Evolutionary conservation across 2,113 vertebrate genomes (phyloP), one percentile per base, ranked within the genome.

Genomic region (Aptenodytes forsteri): DNA sequence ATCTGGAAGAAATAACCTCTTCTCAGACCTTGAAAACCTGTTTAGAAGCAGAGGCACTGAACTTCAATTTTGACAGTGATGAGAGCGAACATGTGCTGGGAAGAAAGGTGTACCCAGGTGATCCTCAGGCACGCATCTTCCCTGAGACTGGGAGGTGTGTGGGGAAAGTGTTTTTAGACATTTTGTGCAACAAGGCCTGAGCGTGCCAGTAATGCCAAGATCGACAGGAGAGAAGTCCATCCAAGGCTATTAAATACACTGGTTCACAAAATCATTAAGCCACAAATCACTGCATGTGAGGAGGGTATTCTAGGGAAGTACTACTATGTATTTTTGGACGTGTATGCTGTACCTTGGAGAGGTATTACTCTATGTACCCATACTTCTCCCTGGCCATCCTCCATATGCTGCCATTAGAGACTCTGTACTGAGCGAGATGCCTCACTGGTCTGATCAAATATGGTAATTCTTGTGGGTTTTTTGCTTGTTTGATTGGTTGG

Each of bases 151-250:
- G 22, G 15, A 47, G 16, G 5, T n/a, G 11, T 44, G 5, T 23
- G 11, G 7, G 27, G 9, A 87, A 85, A 65, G 22, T 1, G 0
- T 13, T 91, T 79, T 86, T 34, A 70, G 38, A 30, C 17, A 26
- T 50, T 81, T 90, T 59, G 26, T 73, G 58, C 32, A 58, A n/a
- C 42, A 50, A 49, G 22, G 7, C 19, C 55, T 66, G 46, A 49
- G 7, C 0, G 0, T 32, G 54, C 6, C 40, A 42, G n/a, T 69
- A 44, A 46, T 58, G 58, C 16, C 7, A 38, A 70, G 9, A 42
- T 20, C 1, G 0, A 25, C 40, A 56, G 16, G 23, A 54, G 9
- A 55, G 23, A 76, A 36, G 46, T 66, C 32, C 30, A 50, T 62
- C 11, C 50, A 70, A 38, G 12, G 2, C 20, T 80, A 15, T 76